Evolutionary conservation across 2,888 invertebrate genomes (phyloP), one percentile per base, ranked within the genome.

Genomic region (Dryococelus australis): DNA sequence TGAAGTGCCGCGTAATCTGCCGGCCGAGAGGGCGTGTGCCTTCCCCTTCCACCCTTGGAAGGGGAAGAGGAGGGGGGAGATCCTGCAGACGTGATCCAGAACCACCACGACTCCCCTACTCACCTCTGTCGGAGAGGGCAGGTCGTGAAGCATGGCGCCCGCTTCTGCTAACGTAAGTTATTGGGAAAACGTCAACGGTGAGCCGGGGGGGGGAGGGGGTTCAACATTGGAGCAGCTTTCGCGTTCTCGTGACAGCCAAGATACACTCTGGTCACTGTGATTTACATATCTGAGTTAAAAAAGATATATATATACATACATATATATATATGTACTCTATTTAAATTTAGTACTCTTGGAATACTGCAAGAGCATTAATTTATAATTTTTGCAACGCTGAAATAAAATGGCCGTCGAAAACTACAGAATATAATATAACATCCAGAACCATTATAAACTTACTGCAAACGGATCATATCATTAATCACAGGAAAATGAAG

Each of bases 1-100:
- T 65, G 65, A 65, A 65, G 65, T 65, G 24, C 65, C 65, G 65
- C 65, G 65, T 65, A 65, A 65, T 65, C 65, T 65, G 65, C 65
- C 24, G 65, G 20, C 65, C 65, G 65, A n/a, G 65, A 24, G 65
- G 65, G 8, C 35, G 35, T 35, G 35, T 35, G 35, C 16, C 24
- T n/a, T 20, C 65, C 65, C 65, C 65, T 24, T 65, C 65, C 65
- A 65, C n/a, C 24, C n/a, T n/a, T 8, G n/a, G 0, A 16, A n/a
- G 24, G 65, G 20, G 10, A 65, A n/a, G 65, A 3, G 47, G 65
- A 24, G n/a, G 24, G 65, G n/a, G 65, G 65, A 65, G 65, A n/a
- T n/a, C 8, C 65, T 10, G 65, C 16, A 65, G 65, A n/a, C 65
- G 65, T 65, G 24, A 24, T 24, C n/a, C 65, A 20, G 65, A 65